Evolutionary conservation across 1,140 invertebrate species (phyloP), one percentile per base, ranked within the genome.

Genomic region (Chionoecetes opilio): DNA sequence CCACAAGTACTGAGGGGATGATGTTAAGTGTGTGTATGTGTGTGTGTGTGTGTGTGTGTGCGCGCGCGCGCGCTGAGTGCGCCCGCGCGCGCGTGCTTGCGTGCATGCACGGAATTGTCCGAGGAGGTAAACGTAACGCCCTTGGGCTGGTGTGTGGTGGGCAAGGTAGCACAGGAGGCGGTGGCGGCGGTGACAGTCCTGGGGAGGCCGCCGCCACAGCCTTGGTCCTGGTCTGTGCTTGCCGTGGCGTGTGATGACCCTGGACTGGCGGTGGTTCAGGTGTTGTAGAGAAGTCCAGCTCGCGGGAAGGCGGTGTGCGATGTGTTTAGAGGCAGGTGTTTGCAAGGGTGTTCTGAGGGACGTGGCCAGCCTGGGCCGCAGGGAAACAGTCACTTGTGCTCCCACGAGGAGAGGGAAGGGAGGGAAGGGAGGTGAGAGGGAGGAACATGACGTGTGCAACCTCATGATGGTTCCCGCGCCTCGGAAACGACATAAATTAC

Each of bases 401-500:
- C 21, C 21, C 63, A 21, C 21, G n/a, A 38, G 37, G 46, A 29
- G 37, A 38, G 75, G 82, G 41, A 46, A n/a, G 34, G 17, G 82
- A 75, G 34, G 32, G 32, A 53, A 91, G 90, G 90, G 34, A 31
- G 90, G 32, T 8, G 53, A 31, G 17, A 34, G 53, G 31, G 53
- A 38, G 75, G 53, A 92, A 82, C 21, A 31, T 82, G 91, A 82
- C 46, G 91, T 85, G 34, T 82, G 82, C 91, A 82, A n/a, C 82
- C 82, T 82, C 34, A 29, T 38, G 32, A 37, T 85, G 34, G 82
- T 32, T 17, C 0, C 38, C 41, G n/a, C 38, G 53, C 38, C 53
- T 90, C 41, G 26, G 91, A 84, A 35, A 82, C 63, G 82, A 93
- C 91, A 32, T 46, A 93, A 82, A 93, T 93, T 93, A 93, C 37